Evolutionary conservation across 2,113 vertebrate species (phyloP), one percentile per base, ranked within the genome.

Genomic region (Stercorarius parasiticus): DNA sequence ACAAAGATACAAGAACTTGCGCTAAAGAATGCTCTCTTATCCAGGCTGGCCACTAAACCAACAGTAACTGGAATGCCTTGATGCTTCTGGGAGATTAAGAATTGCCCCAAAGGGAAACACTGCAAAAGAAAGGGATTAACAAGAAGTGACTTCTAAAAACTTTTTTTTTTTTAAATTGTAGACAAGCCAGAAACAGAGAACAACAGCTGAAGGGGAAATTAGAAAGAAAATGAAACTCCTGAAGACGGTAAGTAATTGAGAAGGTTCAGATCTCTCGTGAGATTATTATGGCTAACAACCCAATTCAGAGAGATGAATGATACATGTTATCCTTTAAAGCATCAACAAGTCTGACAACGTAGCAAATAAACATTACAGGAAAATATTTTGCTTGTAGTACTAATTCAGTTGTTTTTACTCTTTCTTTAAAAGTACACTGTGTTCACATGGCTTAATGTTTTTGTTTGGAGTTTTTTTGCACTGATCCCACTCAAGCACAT

Each of bases 141-240:
- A 74, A 92, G 36, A 64, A 52, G 32, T 7, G 40, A 95, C 40
- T 50, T 94, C 67, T 76, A 79, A 82, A 85, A 90, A 65, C 17
- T 14, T 32, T 42, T 43, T 64, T 62, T 81, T 40, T 53, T n/a
- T 56, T 38, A 0, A 80, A 66, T 38, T 84, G 82, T 42, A 84
- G 73, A 61, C 88, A 89, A 95, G 64, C 13, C 80, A 94, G 82
- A 83, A 95, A 74, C 27, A 47, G 12, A 83, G 72, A 92, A 76
- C 64, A 95, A 79, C 40, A 94, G 50, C 62, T 96, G 82, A 88
- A 86, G 62, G 86, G 65, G 45, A 97, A 93, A 85, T 87, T 27
- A 94, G 77, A 89, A 56, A 88, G 62, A 94, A 94, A 96, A 96
- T 81, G 12, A 82, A 95, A 85, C n/a, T 91, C 58, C 47, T 70